A percentile compares a stretch with the other conserved stretches of the same genome.
These are phyloP conservation scores for Phylloscopus collybita DNA, from an alignment of 2,797 vertebrate species.

Conservation along the genomic window DNA sequence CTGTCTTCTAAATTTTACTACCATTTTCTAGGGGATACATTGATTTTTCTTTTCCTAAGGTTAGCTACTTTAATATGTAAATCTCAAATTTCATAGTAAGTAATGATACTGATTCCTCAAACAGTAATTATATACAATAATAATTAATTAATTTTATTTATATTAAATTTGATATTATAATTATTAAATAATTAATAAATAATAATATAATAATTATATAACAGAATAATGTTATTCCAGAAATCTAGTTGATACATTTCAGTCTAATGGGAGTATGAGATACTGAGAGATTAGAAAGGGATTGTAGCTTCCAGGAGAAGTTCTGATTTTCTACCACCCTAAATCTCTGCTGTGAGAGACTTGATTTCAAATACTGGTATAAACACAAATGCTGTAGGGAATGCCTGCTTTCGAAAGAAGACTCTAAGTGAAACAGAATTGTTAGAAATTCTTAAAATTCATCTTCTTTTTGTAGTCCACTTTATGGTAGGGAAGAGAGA, in stretches of 20 bases:
- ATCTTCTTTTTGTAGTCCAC: neutral
- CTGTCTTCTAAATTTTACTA: neutral
- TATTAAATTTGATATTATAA: no score
- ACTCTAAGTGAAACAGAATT: neutral
- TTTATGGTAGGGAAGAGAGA: neutral
- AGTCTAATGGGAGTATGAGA: neutral
- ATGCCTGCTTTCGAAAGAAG: neutral
- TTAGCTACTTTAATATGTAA: neutral
- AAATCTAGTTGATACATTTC: neutral
- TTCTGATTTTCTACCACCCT: neutral
- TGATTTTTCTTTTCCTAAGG: neutral
- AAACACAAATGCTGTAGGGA: neutral
- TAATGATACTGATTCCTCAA: neutral
- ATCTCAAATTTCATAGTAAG: neutral
- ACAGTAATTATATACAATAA: neutral
- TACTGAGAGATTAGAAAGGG: neutral
- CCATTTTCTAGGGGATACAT: neutral
- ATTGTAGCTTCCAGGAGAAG: neutral
- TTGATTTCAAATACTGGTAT: neutral
- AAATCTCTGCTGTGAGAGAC: neutral
- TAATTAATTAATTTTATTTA: no score
- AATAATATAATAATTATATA: no score
- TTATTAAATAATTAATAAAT: no score
- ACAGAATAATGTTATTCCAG: neutral
- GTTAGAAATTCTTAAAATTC: neutral